Evolutionary conservation across 2,113 vertebrate species (phyloP).

Genomic region (Pygoscelis adeliae): DNA sequence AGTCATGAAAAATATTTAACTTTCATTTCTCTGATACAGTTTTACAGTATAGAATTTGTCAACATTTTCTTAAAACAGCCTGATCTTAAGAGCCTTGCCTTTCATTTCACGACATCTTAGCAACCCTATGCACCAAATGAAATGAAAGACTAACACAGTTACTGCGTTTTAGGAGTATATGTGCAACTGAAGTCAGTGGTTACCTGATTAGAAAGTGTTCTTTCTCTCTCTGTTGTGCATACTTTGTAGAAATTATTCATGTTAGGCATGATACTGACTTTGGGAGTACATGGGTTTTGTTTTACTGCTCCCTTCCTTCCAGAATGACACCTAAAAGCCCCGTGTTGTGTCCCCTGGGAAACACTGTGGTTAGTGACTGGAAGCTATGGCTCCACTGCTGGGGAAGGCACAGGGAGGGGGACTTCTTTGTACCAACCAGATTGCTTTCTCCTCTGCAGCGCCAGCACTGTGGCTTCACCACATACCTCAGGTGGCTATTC

Average conservation of each 20-base stretch:
- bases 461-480: neutral
- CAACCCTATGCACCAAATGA: neutral
- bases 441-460: neutral
- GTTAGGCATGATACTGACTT: neutral
- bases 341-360: neutral
- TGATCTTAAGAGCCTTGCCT: neutral
- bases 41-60: neutral
- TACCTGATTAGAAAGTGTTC: neutral
- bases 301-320: neutral
- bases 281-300: neutral
- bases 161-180: neutral
- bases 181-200: neutral
- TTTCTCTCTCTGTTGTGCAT: neutral
- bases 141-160: neutral
- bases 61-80: neutral
- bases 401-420: neutral
- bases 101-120: neutral
- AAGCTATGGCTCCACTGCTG: fast-evolving
- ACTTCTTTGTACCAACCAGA: fast-evolving
- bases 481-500: fast-evolving
- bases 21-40: neutral
- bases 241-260: neutral
- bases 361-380: neutral
- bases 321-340: neutral
- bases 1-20: neutral